These are phyloP conservation scores for Colaptes auratus DNA, from an alignment of 2,113 vertebrate genomes.

Conservation along the genomic window DNA sequence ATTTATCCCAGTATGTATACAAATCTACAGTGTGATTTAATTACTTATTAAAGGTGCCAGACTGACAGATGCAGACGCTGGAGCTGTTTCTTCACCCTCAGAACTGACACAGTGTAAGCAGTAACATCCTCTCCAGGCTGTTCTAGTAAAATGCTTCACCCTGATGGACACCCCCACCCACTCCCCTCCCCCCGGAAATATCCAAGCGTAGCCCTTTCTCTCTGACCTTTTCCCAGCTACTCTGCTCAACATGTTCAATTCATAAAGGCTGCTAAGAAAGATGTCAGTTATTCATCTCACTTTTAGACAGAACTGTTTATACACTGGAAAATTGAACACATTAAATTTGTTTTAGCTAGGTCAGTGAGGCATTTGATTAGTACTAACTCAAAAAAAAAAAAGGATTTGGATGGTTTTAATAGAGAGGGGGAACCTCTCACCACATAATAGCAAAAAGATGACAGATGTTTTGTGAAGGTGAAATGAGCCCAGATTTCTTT, in stretches of 20 bases:
- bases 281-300: neutral
- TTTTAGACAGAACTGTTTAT: neutral
- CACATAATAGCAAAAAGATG: neutral
- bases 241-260: neutral
- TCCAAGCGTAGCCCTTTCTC: neutral
- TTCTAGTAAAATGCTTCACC: neutral
- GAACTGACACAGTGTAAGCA: neutral
- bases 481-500: neutral
- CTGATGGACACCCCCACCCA: neutral
- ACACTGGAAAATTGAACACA: neutral
- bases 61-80: constrained; percentile 42
- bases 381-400: neutral
- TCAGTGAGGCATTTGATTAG: neutral
- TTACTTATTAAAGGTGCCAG: constrained; percentile 55
- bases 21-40: constrained; percentile 31
- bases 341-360: neutral
- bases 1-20: constrained; percentile 38
- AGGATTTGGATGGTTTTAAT: neutral
- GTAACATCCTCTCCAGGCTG: neutral
- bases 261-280: neutral
- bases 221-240: neutral
- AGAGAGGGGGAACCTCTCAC: neutral
- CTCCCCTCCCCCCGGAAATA: neutral
- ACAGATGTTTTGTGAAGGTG: neutral
- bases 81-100: neutral